Conservation (phyloP, 2,888 invertebrate species). For the Heliothis peltigera region DNA sequence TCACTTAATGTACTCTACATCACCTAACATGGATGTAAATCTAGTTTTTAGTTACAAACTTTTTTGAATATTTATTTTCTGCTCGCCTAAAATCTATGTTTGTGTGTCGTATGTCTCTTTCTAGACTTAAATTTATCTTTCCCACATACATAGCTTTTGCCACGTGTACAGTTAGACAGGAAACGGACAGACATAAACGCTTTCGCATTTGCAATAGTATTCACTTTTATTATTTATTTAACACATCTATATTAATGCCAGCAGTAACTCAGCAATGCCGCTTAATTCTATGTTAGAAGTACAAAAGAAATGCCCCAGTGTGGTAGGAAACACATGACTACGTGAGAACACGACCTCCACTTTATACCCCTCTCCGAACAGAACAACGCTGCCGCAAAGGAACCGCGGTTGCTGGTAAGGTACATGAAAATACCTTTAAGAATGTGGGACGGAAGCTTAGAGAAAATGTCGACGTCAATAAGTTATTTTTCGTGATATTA, state of each 20-base stretch:
- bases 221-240: too few relatives aligned
- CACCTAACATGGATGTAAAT: background rate
- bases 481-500: conserved; percentile 25
- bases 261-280: conserved; percentile 3
- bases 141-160: too few relatives aligned
- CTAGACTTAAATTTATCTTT: too few relatives aligned
- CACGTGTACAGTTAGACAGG: too few relatives aligned
- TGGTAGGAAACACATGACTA: conserved; percentile 49
- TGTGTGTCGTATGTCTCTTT: too few relatives aligned
- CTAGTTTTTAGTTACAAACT: background rate
- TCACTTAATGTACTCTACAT: background rate
- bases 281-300: conserved; percentile 18
- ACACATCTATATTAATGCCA: background rate
- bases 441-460: conserved; percentile 48
- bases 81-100: too few relatives aligned
- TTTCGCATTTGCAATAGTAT: too few relatives aligned
- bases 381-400: conserved; percentile 39
- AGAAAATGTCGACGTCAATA: conserved; percentile 28
- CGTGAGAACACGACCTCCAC: conserved; percentile 58
- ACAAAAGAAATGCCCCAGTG: conserved; percentile 50
- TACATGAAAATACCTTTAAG: conserved; percentile 55
- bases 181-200: too few relatives aligned
- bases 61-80: too few relatives aligned
- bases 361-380: conserved; percentile 42
- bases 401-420: conserved; percentile 36